Conservation (phyloP, 1,140 invertebrate genomes). For the Ruditapes philippinarum region DNA sequence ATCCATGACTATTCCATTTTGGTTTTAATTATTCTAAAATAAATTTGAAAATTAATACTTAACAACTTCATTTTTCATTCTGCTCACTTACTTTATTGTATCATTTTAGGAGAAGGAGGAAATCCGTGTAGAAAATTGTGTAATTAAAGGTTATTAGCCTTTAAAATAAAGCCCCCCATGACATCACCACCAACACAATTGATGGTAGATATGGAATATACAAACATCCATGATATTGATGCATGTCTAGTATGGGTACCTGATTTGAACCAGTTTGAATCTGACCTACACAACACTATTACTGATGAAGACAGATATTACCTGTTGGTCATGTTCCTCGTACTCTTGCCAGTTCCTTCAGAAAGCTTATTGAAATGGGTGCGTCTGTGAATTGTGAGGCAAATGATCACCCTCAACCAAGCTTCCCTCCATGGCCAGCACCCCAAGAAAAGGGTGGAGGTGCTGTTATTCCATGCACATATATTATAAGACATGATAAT, state of each 20-base stretch:
- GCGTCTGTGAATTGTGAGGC: neutral
- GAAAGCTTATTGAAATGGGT: slow-evolving; percentile 39
- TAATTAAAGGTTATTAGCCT: slow-evolving; percentile 44
- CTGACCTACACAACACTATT: neutral
- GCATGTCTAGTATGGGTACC: slow-evolving; percentile 38
- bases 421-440: slow-evolving; percentile 63
- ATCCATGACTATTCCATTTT: neutral
- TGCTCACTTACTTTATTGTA: no score
- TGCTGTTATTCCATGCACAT: slow-evolving; percentile 30
- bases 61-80: no score
- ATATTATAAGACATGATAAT: slow-evolving; percentile 10
- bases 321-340: slow-evolving; percentile 62
- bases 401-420: slow-evolving; percentile 26
- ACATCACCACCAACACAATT: neutral
- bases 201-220: slow-evolving; percentile 47
- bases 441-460: slow-evolving; percentile 48
- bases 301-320: slow-evolving; percentile 52
- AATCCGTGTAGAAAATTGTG: neutral
- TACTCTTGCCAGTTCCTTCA: neutral
- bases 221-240: slow-evolving; percentile 46
- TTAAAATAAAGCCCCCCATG: slow-evolving; percentile 27
- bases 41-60: neutral
- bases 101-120: neutral
- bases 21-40: neutral
- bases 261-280: neutral